Conservation (phyloP, 2,113 vertebrate species). For the Ictidomys tridecemlineatus region DNA sequence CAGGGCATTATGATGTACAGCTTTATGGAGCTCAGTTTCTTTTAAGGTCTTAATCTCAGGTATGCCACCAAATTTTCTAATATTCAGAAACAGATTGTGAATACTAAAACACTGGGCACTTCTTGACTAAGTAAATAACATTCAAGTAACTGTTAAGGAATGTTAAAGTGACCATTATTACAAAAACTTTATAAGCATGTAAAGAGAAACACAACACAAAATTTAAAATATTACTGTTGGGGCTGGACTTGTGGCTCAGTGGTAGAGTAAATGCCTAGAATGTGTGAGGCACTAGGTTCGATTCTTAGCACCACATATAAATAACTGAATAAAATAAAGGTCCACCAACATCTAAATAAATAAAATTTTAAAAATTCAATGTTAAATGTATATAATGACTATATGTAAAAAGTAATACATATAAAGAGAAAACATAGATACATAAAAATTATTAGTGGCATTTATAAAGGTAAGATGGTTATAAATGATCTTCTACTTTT, state of each 20-base stretch:
- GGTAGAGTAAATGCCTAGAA: too few species aligned
- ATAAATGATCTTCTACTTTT: background rate
- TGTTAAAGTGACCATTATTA: background rate
- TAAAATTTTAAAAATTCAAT: background rate
- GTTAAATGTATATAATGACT: background rate
- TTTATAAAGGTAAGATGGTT: background rate
- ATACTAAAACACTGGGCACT: background rate
- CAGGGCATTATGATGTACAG: background rate
- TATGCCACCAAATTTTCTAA: background rate
- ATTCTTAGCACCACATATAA: too few species aligned
- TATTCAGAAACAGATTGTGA: background rate
- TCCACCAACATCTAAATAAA: too few species aligned
- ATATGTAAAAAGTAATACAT: background rate
- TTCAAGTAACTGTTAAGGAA: background rate
- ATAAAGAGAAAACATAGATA: background rate
- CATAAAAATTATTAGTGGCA: background rate
- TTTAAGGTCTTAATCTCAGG: background rate
- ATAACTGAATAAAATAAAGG: too few species aligned
- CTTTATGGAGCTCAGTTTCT: background rate
- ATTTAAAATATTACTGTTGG: background rate
- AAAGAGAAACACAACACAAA: background rate
- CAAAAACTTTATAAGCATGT: conserved; percentile 30
- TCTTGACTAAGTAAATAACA: background rate
- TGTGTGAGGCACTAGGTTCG: too few species aligned
- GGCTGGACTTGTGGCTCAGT: too few species aligned